Base-by-base conservation (phyloP, 1,140 invertebrate genomes). In the Heliconius himera region DNA sequence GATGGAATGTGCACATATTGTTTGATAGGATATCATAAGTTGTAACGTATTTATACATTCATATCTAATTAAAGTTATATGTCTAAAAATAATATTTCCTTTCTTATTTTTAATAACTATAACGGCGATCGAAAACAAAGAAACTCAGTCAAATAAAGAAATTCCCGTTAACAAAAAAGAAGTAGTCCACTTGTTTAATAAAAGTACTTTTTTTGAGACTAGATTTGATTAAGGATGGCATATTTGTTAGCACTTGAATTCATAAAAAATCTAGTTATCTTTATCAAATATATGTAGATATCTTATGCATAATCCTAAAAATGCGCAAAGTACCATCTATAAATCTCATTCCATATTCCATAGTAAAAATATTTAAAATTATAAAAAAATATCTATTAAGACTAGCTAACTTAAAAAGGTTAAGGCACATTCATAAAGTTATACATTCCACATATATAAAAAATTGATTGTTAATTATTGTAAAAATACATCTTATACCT, bases 371-470 rank as follows among this genome's bases (percentile, higher is more conserved):
- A 66, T 66, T 66, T 29, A 26, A 26, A 66, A 66, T 56, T 56
- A 66, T 22, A 26, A 20, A n/a, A 54, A 22, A 60, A 22, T 4
- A 60, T 60, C 54, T 60, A 66, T 29, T 66, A 26, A 22, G 60
- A 66, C 26, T 66, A 66, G 60, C 26, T 29, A 66, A 66, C 9
- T 13, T 60, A 60, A 60, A n/a, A 60, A 60, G 56, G 22, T 29
- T 66, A 66, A 66, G 60, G 60, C 60, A 66, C 60, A 66, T 66
- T 26, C 60, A 29, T 60, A 60, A 60, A 29, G 26, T 13, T 66
- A 66, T 66, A 66, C 60, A 66, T 29, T 22, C 13, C 26, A 51
- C 11, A 66, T 66, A 26, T 13, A 66, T 13, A 66, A 66, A 66
- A 26, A 22, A 8, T 75, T 66, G 8, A 16, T 60, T 16, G 22